Percentiles rank a stretch among this genome's conserved stretches.
These are phyloP conservation scores for Poecilia wingei DNA, from an alignment of 2,797 vertebrate genomes.

Conservation along the genomic window DNA sequence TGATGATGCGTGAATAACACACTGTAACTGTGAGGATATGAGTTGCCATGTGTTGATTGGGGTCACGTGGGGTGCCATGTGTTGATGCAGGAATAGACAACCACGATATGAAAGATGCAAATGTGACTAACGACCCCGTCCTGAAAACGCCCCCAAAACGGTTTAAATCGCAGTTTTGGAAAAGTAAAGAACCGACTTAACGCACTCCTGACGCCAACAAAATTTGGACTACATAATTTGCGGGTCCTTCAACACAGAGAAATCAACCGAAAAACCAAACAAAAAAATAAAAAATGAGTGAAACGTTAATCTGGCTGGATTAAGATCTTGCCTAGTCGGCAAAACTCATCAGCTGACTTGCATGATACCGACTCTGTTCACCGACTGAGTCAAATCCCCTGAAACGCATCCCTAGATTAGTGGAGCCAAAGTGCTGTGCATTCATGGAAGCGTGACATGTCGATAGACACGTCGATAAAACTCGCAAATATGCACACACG, in stretches of 20 bases:
- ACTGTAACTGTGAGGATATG: slow-evolving; percentile 40
- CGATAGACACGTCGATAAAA: slow-evolving; percentile 36
- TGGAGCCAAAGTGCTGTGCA: slow-evolving; percentile 33
- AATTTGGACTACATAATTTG: not conserved
- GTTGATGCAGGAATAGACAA: slow-evolving; percentile 30
- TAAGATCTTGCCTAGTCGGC: slow-evolving; percentile 29
- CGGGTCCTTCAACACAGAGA: slow-evolving; percentile 1
- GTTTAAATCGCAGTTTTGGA: not conserved
- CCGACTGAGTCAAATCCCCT: slow-evolving; percentile 71
- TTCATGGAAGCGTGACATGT: slow-evolving; percentile 52
- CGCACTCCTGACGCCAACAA: not conserved
- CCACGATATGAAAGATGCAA: slow-evolving; percentile 15
- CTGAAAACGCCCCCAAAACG: not conserved
- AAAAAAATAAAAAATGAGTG: not conserved
- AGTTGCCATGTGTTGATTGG: slow-evolving; percentile 48
- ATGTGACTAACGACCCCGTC: not conserved
- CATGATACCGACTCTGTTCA: slow-evolving; percentile 55
- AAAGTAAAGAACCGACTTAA: not conserved
- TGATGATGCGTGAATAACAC: slow-evolving; percentile 39
- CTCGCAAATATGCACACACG: slow-evolving; percentile 15
- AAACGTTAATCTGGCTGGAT: slow-evolving; percentile 25
- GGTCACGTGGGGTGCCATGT: slow-evolving; percentile 13
- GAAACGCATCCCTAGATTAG: slow-evolving; percentile 74
- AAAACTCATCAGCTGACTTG: slow-evolving; percentile 40
- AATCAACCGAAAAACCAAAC: not conserved